Conservation (phyloP, 2,888 invertebrate species). For the Ypsolopha scabrella region DNA sequence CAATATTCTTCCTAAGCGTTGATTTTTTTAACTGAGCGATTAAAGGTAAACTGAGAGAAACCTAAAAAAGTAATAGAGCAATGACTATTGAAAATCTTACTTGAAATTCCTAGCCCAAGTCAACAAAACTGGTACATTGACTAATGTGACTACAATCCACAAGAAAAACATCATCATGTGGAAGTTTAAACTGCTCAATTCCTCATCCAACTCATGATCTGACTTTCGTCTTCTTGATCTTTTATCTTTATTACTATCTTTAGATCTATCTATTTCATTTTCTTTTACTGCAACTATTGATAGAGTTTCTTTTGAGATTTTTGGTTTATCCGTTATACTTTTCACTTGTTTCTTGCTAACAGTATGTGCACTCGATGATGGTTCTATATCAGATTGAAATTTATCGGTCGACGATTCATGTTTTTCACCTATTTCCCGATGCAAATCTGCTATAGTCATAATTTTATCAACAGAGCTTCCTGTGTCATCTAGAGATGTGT, state of each 20-base stretch:
- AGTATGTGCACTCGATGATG: too few relatives aligned
- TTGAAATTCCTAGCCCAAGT: slow-evolving; percentile 86
- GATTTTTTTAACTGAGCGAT: too few relatives aligned
- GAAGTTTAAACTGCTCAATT: slow-evolving; percentile 72
- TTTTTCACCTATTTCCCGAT: too few relatives aligned
- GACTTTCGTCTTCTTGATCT: slow-evolving; percentile 5
- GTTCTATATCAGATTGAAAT: too few relatives aligned
- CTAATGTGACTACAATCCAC: slow-evolving; percentile 73
- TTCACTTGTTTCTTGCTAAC: background rate
- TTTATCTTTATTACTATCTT: slow-evolving; percentile 8
- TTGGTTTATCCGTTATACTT: background rate
- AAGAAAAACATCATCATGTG: slow-evolving; percentile 80
- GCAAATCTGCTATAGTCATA: background rate
- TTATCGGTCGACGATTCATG: too few relatives aligned
- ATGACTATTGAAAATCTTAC: slow-evolving; percentile 49
- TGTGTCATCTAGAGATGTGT: background rate
- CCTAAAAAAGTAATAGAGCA: too few relatives aligned
- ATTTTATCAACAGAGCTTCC: background rate
- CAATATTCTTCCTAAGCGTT: too few relatives aligned
- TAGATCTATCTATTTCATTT: slow-evolving; percentile 4
- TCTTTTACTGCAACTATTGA: background rate
- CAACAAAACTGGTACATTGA: slow-evolving; percentile 79
- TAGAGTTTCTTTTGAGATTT: background rate
- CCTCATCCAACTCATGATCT: slow-evolving; percentile 13
- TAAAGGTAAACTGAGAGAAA: too few relatives aligned